These are phyloP conservation scores for Danaus melanippus DNA, from an alignment of 1,140 invertebrate genomes.

Conservation along the genomic window DNA sequence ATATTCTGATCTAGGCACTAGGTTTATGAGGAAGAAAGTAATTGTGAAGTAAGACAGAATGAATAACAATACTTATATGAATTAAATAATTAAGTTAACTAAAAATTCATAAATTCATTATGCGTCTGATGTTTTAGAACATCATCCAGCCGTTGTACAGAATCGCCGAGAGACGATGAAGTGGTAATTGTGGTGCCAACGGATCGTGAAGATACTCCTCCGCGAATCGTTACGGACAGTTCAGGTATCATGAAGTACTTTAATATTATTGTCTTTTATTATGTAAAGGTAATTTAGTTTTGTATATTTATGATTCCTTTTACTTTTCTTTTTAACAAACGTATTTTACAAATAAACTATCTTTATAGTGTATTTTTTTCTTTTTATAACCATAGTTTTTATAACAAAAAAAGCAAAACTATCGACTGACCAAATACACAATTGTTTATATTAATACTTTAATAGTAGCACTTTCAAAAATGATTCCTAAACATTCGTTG, in stretches of 20 bases:
- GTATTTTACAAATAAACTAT: constrained; percentile 2
- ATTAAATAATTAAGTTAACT: background rate
- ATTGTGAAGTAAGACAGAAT: constrained; percentile 75
- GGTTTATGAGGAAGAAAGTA: constrained; percentile 85
- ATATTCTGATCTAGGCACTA: constrained; percentile 84
- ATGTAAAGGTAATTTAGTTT: background rate
- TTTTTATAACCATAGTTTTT: too few species aligned
- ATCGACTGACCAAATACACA: too few species aligned
- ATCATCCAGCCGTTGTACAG: constrained; percentile 71
- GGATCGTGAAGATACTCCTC: constrained; percentile 66
- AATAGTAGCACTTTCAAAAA: too few species aligned
- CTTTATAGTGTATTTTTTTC: too few species aligned
- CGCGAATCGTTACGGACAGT: constrained; percentile 66
- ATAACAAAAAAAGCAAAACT: too few species aligned
- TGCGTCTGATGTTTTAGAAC: constrained; percentile 58
- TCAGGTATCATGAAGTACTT: constrained; percentile 46
- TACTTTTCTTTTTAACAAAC: background rate
- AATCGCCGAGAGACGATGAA: constrained; percentile 70
- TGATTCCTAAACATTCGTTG: too few species aligned
- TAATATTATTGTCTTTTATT: background rate
- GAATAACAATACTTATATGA: background rate
- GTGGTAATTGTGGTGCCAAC: constrained; percentile 76
- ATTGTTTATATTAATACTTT: too few species aligned
- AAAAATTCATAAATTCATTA: constrained; percentile 4
- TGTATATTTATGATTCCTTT: constrained; percentile 2